Percentiles rank a stretch among this genome's conserved stretches.
These are phyloP conservation scores for Melipona quadrifasciata DNA, from an alignment of 1,140 invertebrate genomes.

Conservation along the genomic window DNA sequence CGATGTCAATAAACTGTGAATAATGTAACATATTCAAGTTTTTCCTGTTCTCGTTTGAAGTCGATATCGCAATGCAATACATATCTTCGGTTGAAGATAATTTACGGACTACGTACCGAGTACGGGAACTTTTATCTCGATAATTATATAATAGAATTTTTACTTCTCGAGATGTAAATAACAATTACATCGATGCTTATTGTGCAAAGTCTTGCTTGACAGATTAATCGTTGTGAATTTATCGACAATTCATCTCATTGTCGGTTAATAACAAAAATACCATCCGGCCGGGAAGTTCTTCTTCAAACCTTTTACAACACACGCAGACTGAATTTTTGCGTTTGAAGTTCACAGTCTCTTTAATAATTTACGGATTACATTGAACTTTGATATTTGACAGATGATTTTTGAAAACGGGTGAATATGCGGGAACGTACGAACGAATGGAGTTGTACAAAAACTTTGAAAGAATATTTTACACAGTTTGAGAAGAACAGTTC, in stretches of 20 bases:
- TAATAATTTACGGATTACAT: too few relatives aligned
- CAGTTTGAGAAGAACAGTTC: background rate
- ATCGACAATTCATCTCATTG: too few relatives aligned
- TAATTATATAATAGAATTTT: background rate
- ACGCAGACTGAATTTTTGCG: fast-evolving
- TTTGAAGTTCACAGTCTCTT: background rate
- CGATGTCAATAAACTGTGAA: background rate
- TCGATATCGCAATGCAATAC: background rate
- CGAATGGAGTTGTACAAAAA: background rate
- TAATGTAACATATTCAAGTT: background rate
- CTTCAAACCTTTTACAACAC: background rate
- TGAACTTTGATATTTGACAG: background rate
- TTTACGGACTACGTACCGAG: background rate
- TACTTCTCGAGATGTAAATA: background rate
- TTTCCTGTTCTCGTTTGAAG: background rate
- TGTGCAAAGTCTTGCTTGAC: background rate
- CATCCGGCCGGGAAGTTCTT: background rate
- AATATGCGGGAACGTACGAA: background rate
- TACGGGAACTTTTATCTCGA: background rate
- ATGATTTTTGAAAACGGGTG: background rate
- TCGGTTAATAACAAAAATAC: background rate
- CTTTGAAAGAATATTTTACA: too few relatives aligned
- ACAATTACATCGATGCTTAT: background rate
- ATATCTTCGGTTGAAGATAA: background rate
- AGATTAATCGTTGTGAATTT: background rate